phyloP scores from a whole-genome alignment of 2,113 vertebrate genomes.

The Colinus virginianus region DNA sequence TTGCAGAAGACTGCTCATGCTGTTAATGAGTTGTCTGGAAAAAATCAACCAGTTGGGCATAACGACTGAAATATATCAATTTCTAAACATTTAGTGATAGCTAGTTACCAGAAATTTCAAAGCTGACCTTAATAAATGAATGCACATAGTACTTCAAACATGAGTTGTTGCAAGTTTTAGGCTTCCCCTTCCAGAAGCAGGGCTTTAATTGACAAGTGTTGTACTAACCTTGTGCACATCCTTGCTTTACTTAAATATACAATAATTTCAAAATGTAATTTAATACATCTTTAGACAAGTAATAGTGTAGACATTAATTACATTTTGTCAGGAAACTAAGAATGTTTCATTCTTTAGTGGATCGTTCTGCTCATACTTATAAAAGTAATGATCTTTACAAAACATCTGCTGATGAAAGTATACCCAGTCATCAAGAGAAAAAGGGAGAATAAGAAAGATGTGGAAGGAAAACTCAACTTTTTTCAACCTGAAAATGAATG shows the following conservation, averaged over 20 bases:
- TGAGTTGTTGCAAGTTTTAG: not conserved
- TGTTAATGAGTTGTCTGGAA: conserved; percentile 6
- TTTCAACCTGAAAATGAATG: not conserved
- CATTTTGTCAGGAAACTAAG: not conserved
- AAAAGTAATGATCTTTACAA: conserved; percentile 40
- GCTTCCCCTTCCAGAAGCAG: not conserved
- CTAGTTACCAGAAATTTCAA: not conserved
- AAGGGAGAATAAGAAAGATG: not conserved
- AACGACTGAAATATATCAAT: not conserved
- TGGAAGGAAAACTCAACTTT: not conserved
- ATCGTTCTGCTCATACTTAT: not conserved
- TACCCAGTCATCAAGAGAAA: not conserved
- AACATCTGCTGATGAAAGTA: not conserved
- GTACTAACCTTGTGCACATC: not conserved
- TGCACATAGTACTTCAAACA: not conserved
- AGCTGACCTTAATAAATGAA: not conserved
- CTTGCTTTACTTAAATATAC: not conserved
- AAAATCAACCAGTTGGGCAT: not conserved
- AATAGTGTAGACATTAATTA: not conserved
- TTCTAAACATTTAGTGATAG: not conserved
- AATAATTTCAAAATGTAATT: not conserved
- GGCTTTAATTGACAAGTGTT: not conserved
- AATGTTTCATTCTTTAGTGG: not conserved
- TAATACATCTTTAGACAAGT: not conserved
- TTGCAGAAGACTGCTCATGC: not conserved